These are phyloP conservation scores for Archilochus colubris DNA, from an alignment of 2,113 vertebrate genomes.

Conservation along the genomic window DNA sequence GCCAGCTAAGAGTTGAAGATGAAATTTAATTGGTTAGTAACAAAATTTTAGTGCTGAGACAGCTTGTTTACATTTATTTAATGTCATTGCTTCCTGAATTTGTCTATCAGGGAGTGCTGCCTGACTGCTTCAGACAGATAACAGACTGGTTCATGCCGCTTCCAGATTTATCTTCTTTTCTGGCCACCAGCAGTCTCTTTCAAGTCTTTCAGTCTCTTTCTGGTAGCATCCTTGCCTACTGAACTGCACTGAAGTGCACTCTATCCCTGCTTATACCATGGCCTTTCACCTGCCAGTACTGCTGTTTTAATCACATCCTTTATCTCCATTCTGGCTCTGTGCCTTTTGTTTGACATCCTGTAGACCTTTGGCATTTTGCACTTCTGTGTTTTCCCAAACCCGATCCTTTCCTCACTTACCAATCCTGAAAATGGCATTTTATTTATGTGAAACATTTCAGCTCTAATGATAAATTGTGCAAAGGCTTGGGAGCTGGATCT, in stretches of 20 bases:
- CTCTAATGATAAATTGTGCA: background rate
- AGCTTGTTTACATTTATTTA: slow-evolving; percentile 73
- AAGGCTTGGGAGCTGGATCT: background rate
- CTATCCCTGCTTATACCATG: background rate
- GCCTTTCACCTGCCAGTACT: background rate
- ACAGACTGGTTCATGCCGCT: background rate
- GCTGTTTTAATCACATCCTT: background rate
- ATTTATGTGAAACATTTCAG: background rate
- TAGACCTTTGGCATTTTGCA: background rate
- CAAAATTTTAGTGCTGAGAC: slow-evolving; percentile 70
- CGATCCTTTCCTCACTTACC: background rate
- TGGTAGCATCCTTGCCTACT: background rate
- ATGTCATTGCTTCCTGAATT: slow-evolving; percentile 62
- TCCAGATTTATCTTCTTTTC: slow-evolving; percentile 48
- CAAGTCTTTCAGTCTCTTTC: slow-evolving; percentile 1
- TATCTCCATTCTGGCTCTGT: background rate
- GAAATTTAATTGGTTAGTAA: slow-evolving; percentile 71
- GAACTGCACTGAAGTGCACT: background rate
- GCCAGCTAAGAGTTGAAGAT: slow-evolving; percentile 62
- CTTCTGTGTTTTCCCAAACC: background rate
- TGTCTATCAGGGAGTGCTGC: slow-evolving; percentile 60
- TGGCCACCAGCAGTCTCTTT: slow-evolving; percentile 30
- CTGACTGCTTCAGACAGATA: slow-evolving; percentile 66
- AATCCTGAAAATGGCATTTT: background rate
- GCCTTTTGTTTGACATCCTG: background rate